Percentiles rank a stretch among this genome's conserved stretches.
Evolutionary conservation across 2,113 vertebrate genomes (phyloP).

Genomic region (Anarhynchus alexandrinus): DNA sequence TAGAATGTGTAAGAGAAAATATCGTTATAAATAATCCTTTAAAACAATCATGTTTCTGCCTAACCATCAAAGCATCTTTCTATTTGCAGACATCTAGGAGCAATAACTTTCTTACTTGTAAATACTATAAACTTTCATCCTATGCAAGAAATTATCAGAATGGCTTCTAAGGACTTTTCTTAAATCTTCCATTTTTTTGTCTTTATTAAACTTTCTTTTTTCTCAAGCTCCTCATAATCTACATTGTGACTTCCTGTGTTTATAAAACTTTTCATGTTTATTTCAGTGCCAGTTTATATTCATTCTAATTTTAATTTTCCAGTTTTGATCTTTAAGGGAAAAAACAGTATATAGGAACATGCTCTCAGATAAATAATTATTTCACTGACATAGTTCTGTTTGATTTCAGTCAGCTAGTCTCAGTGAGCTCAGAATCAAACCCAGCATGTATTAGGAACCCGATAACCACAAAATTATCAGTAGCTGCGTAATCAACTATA

Average conservation of each 20-base stretch:
- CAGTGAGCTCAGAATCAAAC: not conserved
- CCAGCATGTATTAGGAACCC: not conserved
- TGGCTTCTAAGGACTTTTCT: conserved; percentile 59
- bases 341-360: not conserved
- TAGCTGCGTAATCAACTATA: not conserved
- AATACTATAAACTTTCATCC: conserved; percentile 43
- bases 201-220: conserved; percentile 66
- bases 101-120: conserved; percentile 45
- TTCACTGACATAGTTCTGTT: not conserved
- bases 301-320: conserved; percentile 45
- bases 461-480: not conserved
- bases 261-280: conserved; percentile 53
- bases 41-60: conserved; percentile 51
- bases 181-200: conserved; percentile 52
- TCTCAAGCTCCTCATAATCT: conserved; percentile 62
- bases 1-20: conserved; percentile 28
- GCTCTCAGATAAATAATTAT: not conserved
- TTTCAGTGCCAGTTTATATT: conserved; percentile 55
- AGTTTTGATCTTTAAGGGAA: conserved; percentile 22
- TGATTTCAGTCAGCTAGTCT: not conserved
- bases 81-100: conserved; percentile 61
- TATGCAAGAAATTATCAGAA: conserved; percentile 43
- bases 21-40: conserved; percentile 32
- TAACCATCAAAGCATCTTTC: conserved; percentile 56
- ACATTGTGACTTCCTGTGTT: conserved; percentile 62